Evolutionary conservation across 2,113 vertebrate species (phyloP), one percentile per base, ranked within the genome.

Genomic region (Rhinoderma darwinii): DNA sequence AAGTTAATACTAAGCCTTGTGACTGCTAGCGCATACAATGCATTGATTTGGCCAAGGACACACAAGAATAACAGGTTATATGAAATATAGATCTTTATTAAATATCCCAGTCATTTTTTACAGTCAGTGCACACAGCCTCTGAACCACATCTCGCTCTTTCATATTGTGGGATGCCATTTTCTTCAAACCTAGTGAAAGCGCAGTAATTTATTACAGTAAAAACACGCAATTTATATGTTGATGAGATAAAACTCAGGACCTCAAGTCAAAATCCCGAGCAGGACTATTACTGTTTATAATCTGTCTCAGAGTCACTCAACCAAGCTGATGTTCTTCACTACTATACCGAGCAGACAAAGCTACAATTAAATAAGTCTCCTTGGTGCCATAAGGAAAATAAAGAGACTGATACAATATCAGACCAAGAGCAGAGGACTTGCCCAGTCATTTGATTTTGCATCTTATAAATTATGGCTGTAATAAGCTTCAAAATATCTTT

Each of bases 161-260:
- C 41, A 30, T 25, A 44, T 81, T 82, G n/a, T 44, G 44, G 25
- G n/a, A 66, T 82, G 37, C 37, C 37, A 82, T 27, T 63, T 82
- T 37, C 18, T n/a, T 20, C 17, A 43, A 44, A 82, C 56, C 39
- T 82, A 27, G 37, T 82, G 66, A 66, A 82, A 82, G 56, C 56
- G 30, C 25, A 63, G n/a, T 37, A 82, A 81, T 82, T 63, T 63
- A 63, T 63, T 66, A 35, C 56, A 66, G 79, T 81, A 81, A 66
- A 82, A 82, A 63, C n/a, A 82, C 39, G 66, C 56, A 82, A 82
- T 82, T 66, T 82, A 82, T 82, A 82, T 82, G 79, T 44, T 82
- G 79, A 82, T 82, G 79, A 82, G 79, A 81, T 79, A 51, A 80
- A 80, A 80, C 22, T 41, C 56, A 61, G 43, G 39, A 66, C n/a